Conservation (phyloP, 2,797 vertebrate species). For the Gallinago solitaria region DNA sequence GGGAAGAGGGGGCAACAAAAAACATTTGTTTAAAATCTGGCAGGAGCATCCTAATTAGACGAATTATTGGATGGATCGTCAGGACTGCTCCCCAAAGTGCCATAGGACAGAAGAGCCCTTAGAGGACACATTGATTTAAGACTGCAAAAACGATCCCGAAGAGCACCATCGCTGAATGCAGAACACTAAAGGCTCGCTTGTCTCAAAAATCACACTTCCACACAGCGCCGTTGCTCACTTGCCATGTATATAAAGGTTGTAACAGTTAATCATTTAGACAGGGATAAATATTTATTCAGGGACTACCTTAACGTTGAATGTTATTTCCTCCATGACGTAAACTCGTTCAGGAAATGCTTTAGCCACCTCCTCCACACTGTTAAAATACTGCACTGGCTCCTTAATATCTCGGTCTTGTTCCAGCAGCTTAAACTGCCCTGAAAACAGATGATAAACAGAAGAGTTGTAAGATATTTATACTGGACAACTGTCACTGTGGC, state of each 20-base stretch:
- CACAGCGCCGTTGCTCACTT: not conserved
- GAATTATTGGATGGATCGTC: conserved; percentile 48
- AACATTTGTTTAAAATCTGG: conserved; percentile 66
- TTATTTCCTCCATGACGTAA: conserved; percentile 99
- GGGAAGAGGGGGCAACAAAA: conserved; percentile 51
- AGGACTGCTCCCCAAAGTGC: not conserved
- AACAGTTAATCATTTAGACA: conserved; percentile 59
- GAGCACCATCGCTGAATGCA: not conserved
- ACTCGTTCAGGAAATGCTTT: conserved; percentile 99
- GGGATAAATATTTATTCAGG: conserved; percentile 75
- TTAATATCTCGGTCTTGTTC: conserved; percentile 99
- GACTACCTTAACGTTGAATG: conserved; percentile 97
- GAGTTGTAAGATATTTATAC: conserved; percentile 75
- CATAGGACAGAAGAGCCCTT: conserved; percentile 16
- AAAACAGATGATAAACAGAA: conserved; percentile 75
- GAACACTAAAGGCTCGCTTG: conserved; percentile 3
- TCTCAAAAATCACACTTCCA: conserved; percentile 51
- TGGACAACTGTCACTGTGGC: conserved; percentile 72
- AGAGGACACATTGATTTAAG: not conserved
- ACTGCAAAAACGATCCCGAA: not conserved
- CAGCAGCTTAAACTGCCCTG: conserved; percentile 98
- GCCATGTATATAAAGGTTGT: conserved; percentile 7
- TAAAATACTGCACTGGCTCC: conserved; percentile 98
- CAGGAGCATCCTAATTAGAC: conserved; percentile 51
- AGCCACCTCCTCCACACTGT: conserved; percentile 98